Conservation (phyloP, 2,888 invertebrate genomes). For the Cremastinae sp. region DNA sequence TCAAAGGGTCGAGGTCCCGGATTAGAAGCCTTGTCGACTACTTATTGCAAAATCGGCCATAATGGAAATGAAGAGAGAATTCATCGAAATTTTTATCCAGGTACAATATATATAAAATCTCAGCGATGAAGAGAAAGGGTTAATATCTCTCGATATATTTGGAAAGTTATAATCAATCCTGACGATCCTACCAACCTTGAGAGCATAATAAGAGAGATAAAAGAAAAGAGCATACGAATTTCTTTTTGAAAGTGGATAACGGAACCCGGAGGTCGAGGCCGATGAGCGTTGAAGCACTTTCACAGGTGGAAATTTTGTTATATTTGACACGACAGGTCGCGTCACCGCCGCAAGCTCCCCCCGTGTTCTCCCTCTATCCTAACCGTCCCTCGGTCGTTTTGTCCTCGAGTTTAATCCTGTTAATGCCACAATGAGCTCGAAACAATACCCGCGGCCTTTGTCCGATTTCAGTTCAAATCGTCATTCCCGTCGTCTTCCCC, state of each 20-base stretch:
- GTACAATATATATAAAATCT: too few species aligned
- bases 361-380: slow-evolving; percentile 8
- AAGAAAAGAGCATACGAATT: neutral
- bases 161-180: too few species aligned
- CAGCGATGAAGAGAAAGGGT: too few species aligned
- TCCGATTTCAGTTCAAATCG: slow-evolving; percentile 57
- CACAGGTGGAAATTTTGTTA: slow-evolving; percentile 45
- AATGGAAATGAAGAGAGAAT: too few species aligned
- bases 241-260: slow-evolving; percentile 5
- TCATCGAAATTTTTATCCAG: too few species aligned
- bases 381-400: slow-evolving; percentile 26
- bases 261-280: slow-evolving; percentile 2
- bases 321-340: slow-evolving; percentile 28
- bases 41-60: too few species aligned
- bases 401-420: slow-evolving; percentile 62
- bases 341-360: neutral
- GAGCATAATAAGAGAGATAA: too few species aligned
- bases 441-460: slow-evolving; percentile 65
- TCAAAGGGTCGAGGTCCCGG: too few species aligned
- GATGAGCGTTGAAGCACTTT: slow-evolving; percentile 16
- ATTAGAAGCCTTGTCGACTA: too few species aligned
- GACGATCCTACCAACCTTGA: too few species aligned
- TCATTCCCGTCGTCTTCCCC: slow-evolving; percentile 18
- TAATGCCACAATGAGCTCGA: slow-evolving; percentile 61
- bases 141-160: too few species aligned